Evolutionary conservation across 2,113 vertebrate species (phyloP), one percentile per base, ranked within the genome.

Genomic region (Cricetomys ansorgei): DNA sequence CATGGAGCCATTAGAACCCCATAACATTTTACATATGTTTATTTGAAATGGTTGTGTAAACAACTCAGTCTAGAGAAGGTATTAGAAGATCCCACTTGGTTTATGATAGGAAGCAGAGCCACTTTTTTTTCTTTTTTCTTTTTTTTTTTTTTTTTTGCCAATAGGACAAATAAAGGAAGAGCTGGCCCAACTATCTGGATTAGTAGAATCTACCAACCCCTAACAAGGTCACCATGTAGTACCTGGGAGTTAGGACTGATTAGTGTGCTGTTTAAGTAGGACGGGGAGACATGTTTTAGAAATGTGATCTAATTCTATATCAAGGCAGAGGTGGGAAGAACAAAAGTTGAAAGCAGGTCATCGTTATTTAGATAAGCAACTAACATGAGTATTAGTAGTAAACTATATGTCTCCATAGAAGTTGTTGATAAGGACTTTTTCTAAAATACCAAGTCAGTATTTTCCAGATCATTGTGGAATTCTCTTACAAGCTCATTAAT

Each of bases 1-100:
- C 64, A 77, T 31, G 48, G 48, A 53, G n/a, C 59, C 70, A 1
- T 85, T 73, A 67, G 31, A 96, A 75, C 31, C 1, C 73, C 43
- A 4, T 91, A 59, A 43, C 59, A 94, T 59, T 86, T 21, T 81
- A 83, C 83, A 80, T 7, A 43, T 29, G 17, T 89, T 89, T 89
- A 34, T 57, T 29, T 94, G 59, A 91, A 94, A 80, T 65, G 19
- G 75, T 94, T 84, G 45, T 80, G 5, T 53, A 88, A 91, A 62
- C 64, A 43, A 84, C 64, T 85, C 81, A 64, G 37, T 67, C 23
- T 77, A 93, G 90, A 86, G n/a, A 27, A 88, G 69, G 48, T 85
- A 62, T 0, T 43, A 93, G 19, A 84, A 25, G 27, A 77, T 27
- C n/a, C 2, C 7, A 92, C 13, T 55, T 91, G 17, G 48, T 19